phyloP scores from a whole-genome alignment of 2,113 vertebrate genomes.

The Chitala chitala region DNA sequence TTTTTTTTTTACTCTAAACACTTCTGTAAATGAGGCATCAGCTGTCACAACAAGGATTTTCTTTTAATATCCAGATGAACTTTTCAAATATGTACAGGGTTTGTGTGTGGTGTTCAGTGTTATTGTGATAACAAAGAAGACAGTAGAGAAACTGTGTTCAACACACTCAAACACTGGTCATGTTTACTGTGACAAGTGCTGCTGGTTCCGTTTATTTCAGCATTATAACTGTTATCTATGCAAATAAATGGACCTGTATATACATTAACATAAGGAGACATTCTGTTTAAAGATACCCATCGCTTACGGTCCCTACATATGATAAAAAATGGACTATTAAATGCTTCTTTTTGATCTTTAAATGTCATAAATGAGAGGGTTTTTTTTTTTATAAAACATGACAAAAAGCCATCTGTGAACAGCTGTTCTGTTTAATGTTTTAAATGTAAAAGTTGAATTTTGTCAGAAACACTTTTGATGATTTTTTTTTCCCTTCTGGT shows the following conservation, averaged over 20 bases:
- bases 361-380: background rate
- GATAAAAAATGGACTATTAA: slow-evolving; percentile 8
- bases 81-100: too few species aligned
- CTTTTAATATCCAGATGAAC: too few species aligned
- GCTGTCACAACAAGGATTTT: too few species aligned
- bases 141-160: too few species aligned
- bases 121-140: too few species aligned
- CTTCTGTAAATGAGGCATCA: too few species aligned
- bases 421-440: background rate
- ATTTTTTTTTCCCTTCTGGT: background rate
- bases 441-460: background rate
- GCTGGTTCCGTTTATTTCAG: background rate
- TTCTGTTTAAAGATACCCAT: background rate
- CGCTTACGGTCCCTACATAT: background rate
- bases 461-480: background rate
- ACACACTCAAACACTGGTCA: too few species aligned
- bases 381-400: slow-evolving; percentile 7
- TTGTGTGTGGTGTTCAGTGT: too few species aligned
- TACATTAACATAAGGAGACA: too few species aligned
- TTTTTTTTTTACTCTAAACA: too few species aligned
- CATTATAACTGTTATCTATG: background rate
- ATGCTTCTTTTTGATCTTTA: slow-evolving; percentile 21
- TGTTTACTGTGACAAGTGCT: slow-evolving; percentile 7
- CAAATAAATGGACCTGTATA: too few species aligned
- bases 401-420: background rate